Evolutionary conservation across 2,888 invertebrate genomes (phyloP).

Genomic region (Cybosia mesomella): DNA sequence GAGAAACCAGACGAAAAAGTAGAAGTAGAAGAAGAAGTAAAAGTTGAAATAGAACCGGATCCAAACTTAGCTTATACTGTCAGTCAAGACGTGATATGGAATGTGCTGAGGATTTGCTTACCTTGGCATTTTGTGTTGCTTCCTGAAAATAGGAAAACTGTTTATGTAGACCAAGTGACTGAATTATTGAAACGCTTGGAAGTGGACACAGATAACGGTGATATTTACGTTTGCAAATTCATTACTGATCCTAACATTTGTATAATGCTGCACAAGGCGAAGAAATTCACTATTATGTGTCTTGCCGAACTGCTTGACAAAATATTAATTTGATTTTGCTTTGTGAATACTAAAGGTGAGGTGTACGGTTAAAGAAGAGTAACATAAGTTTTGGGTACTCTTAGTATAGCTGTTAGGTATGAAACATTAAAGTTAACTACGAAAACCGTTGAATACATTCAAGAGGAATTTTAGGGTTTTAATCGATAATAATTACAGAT

Average conservation of each 20-base stretch:
- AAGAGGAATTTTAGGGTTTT: background rate
- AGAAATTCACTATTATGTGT: slow-evolving; percentile 73
- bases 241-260: slow-evolving; percentile 70
- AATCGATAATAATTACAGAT: background rate
- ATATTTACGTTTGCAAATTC: slow-evolving; percentile 76
- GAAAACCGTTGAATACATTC: background rate
- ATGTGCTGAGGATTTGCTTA: slow-evolving; percentile 72
- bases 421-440: background rate
- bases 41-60: slow-evolving; percentile 61
- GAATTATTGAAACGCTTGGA: slow-evolving; percentile 65
- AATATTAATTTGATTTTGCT: slow-evolving; percentile 31
- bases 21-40: slow-evolving; percentile 64
- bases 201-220: slow-evolving; percentile 72
- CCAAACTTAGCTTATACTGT: slow-evolving; percentile 71
- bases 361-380: background rate
- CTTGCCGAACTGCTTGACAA: slow-evolving; percentile 66
- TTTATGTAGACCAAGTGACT: slow-evolving; percentile 64
- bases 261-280: slow-evolving; percentile 71
- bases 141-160: slow-evolving; percentile 67
- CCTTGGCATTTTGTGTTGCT: slow-evolving; percentile 76
- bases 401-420: background rate
- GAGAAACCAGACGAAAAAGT: slow-evolving; percentile 62
- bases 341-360: no score
- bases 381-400: background rate
- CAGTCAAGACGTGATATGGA: slow-evolving; percentile 75